Evolutionary conservation across 2,113 vertebrate species (phyloP).

Genomic region (Pantherophis guttatus): DNA sequence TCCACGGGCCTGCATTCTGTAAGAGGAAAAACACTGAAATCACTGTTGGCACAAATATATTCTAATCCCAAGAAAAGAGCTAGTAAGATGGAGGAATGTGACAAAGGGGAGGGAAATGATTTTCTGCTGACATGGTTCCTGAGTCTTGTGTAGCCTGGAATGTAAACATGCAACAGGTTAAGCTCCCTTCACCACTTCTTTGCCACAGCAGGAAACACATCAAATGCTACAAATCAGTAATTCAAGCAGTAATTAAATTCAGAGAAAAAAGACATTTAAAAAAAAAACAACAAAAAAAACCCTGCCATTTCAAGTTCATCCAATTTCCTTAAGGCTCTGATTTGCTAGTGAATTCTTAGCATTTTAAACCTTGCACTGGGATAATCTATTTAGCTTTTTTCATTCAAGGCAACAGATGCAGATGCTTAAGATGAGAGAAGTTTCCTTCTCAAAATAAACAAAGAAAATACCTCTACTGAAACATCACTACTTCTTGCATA

Average conservation of each 20-base stretch:
- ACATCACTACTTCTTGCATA: not conserved
- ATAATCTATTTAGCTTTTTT: not conserved
- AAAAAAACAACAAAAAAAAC: too few species aligned
- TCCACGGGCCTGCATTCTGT: constrained; percentile 82
- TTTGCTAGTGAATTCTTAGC: not conserved
- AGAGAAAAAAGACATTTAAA: not conserved
- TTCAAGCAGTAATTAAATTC: not conserved
- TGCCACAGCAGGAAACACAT: not conserved
- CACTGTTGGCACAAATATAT: not conserved
- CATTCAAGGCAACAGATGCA: not conserved
- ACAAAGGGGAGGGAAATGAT: not conserved
- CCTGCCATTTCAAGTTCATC: not conserved
- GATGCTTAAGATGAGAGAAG: not conserved
- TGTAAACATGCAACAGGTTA: not conserved
- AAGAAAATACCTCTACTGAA: not conserved
- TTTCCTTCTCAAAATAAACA: not conserved
- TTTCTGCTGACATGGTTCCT: not conserved
- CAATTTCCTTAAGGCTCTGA: not conserved
- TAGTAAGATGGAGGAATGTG: not conserved
- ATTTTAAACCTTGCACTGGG: not conserved
- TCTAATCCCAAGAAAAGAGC: not conserved
- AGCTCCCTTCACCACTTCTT: not conserved
- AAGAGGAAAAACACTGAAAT: constrained; percentile 13
- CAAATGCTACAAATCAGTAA: not conserved
- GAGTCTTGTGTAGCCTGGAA: not conserved